phyloP scores from a whole-genome alignment of 2,113 vertebrate species.

The Xenopus laevis region DNA sequence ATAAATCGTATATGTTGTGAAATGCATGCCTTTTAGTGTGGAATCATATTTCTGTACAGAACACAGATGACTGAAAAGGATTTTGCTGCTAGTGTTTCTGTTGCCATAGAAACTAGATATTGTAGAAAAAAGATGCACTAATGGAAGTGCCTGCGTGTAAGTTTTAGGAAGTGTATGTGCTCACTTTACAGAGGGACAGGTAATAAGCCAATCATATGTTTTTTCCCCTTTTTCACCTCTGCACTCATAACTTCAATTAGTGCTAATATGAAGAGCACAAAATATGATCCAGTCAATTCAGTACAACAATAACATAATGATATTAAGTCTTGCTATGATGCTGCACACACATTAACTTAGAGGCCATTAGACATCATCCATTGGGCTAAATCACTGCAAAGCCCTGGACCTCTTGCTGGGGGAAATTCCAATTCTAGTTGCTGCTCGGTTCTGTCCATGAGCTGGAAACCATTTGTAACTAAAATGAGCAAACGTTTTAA shows the following conservation, averaged over 20 bases:
- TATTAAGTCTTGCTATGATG: no score
- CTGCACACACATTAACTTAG: no score
- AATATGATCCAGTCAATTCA: no score
- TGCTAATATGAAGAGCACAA: no score
- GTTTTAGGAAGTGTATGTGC: slow-evolving; percentile 6
- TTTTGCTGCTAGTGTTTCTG: slow-evolving; percentile 27
- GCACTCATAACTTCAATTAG: neutral
- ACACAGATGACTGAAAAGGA: slow-evolving; percentile 9
- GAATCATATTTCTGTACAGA: slow-evolving; percentile 24
- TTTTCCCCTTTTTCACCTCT: slow-evolving; percentile 9
- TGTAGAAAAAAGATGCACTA: slow-evolving; percentile 26
- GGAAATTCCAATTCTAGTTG: no score
- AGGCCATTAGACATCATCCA: no score
- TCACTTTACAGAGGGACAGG: slow-evolving; percentile 13
- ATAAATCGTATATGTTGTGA: slow-evolving; percentile 1
- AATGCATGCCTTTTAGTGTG: slow-evolving; percentile 15
- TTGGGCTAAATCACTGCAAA: no score
- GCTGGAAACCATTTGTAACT: no score
- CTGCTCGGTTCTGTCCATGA: no score
- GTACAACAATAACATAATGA: no score
- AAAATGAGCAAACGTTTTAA: no score
- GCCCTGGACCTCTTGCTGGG: no score
- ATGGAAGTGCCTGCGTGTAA: neutral
- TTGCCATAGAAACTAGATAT: slow-evolving; percentile 30
- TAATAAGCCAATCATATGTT: slow-evolving; percentile 25